Conservation (phyloP, 2,797 vertebrate genomes). For the Pantherophis alleghaniensis region DNA sequence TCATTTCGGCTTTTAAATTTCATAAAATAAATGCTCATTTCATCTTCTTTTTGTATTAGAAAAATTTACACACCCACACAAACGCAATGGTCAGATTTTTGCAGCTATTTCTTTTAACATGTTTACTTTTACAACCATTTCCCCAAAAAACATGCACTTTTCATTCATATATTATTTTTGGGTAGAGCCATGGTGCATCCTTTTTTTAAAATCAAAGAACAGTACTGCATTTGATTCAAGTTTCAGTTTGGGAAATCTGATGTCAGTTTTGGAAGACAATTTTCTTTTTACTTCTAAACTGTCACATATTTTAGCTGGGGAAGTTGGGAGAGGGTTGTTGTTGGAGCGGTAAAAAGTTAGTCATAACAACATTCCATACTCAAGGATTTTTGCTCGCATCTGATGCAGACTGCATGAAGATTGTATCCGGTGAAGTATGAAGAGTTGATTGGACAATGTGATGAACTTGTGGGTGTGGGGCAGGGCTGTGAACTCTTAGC, state of each 20-base stretch:
- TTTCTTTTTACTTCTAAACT: no score
- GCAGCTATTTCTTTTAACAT: neutral
- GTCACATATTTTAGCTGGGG: no score
- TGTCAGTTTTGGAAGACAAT: no score
- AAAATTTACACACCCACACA: neutral
- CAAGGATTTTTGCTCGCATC: no score
- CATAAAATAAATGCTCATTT: neutral
- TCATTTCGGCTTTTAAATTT: neutral
- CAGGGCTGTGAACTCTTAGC: no score
- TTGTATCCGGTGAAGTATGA: no score
- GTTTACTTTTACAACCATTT: neutral
- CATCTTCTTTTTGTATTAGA: neutral
- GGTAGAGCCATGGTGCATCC: neutral
- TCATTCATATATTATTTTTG: neutral
- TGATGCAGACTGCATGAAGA: no score
- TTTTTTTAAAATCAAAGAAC: neutral
- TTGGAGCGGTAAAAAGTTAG: no score
- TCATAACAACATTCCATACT: no score
- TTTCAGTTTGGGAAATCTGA: neutral
- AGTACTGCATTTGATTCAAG: neutral
- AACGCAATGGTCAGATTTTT: neutral
- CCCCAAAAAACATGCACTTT: neutral
- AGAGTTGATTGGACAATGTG: no score
- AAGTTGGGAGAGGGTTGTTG: no score
- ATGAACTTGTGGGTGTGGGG: no score